Evolutionary conservation across 2,888 invertebrate species (phyloP), one percentile per base, ranked within the genome.

Genomic region (Oligia latruncula): DNA sequence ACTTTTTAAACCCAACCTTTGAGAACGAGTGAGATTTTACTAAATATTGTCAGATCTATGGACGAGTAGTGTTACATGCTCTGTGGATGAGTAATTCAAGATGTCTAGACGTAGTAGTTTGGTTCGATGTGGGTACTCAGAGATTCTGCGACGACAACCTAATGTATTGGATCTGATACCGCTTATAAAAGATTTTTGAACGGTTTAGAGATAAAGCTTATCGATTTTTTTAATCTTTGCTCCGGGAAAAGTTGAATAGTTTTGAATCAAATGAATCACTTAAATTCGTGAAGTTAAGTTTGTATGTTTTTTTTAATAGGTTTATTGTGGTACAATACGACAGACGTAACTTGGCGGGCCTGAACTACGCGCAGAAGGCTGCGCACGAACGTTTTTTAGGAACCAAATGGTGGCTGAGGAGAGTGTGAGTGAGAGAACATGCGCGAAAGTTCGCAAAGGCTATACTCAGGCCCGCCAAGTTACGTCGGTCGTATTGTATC

Each of bases 91-190:
- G 71, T 74, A 66, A 77, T 74, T 73, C 73, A 78, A 83, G 74
- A 73, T 67, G 84, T 85, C 84, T 85, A 85, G 85, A 85, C 85
- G 29, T 23, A 43, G 64, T 67, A 71, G 73, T 82, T 83, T 60
- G 62, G 71, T 62, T 29, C 52, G 40, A 74, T n/a, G 35, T 71
- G 35, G 46, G 23, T 80, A 67, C 85, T 86, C 20, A 46, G 46
- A 71, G 78, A 73, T 75, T 78, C 77, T 64, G 49, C n/a, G 67
- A 58, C 82, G 40, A 78, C 52, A n/a, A 60, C 66, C 35, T 71
- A 82, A 67, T 86, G 66, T 67, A 75, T 85, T 77, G 49, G 67
- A 49, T 72, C 67, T 80, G 64, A 84, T 72, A 72, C 46, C 40
- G 46, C 75, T 75, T 65, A 60, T 29, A 80, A 55, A 67, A 74